Evolutionary conservation across 2,797 vertebrate genomes (phyloP), one percentile per base, ranked within the genome.

Genomic region (Acipenser oxyrinchus): DNA sequence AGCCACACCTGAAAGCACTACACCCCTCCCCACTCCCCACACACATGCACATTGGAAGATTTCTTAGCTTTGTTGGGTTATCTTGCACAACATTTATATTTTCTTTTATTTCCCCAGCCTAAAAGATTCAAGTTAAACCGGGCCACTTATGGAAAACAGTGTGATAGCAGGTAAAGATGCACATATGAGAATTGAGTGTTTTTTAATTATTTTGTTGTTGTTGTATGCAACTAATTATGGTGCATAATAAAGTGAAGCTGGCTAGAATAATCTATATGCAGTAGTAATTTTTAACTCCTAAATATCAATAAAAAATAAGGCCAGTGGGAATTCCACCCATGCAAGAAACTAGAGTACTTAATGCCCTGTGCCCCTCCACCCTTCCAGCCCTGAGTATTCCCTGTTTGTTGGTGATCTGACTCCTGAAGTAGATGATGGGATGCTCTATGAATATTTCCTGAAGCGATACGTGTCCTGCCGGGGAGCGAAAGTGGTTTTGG

Each of bases 361-460:
- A 49, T 37, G 23, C 23, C 23, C 23, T 37, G 23, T 37, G 23
- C n/a, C n/a, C 15, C 15, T 18, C 15, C 15, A 18, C 52, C 13
- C 52, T 23, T 77, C 66, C 66, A 97, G 95, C 73, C 93, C 92
- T 70, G 91, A 93, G 77, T 95, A 89, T 73, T 95, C 93, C 60
- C 87, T 96, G 64, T 97, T 96, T 77, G 93, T 96, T 68, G 93
- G 93, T 66, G 94, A 97, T 73, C 84, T 97, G 60, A 95, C 93
- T 57, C 90, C 92, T 1, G 95, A 97, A 0, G 94, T 97, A 78
- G 94, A 97, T 57, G 95, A 97, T 64, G 94, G 93, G 64, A 95
- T 96, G 94, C 85, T 97, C 52, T 97, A 97, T 66, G 95, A 97
- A 77, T 97, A 93, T 80, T 97, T 97, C 74, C 93, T 95, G 83